These are phyloP conservation scores for Drosophila lacteicornis DNA, from an alignment of 1,140 invertebrate species.

Conservation along the genomic window DNA sequence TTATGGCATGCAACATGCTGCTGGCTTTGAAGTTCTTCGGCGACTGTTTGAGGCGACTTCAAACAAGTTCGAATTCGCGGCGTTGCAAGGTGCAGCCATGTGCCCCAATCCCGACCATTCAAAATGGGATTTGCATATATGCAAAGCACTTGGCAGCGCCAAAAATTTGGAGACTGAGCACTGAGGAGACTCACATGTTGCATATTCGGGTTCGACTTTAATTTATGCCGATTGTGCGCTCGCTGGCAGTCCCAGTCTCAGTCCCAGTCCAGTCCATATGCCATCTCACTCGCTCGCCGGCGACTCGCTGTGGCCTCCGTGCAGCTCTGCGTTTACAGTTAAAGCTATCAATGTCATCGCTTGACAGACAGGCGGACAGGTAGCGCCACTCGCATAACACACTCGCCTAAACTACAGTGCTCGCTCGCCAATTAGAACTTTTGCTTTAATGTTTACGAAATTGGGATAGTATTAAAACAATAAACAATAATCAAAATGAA, in stretches of 20 bases:
- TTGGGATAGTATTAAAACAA: not conserved
- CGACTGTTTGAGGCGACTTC: constrained; percentile 46
- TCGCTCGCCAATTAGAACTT: not conserved
- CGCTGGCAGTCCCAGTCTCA: constrained; percentile 4
- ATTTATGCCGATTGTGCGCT: constrained; percentile 70
- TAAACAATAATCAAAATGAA: too few relatives aligned
- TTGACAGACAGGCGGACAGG: constrained; percentile 62
- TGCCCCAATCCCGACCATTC: constrained; percentile 38
- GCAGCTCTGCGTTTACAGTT: constrained; percentile 68
- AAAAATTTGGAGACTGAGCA: constrained; percentile 64
- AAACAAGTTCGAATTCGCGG: constrained; percentile 82
- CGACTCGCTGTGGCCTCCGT: constrained; percentile 22
- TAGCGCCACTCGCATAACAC: constrained; percentile 50
- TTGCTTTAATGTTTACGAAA: too few relatives aligned
- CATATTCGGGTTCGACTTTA: constrained; percentile 62
- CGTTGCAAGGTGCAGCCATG: constrained; percentile 68
- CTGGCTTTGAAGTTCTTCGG: constrained; percentile 39
- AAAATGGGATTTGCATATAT: constrained; percentile 70
- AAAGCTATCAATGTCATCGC: constrained; percentile 78
- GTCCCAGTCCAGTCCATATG: constrained; percentile 2
- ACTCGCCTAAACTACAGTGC: constrained; percentile 38
- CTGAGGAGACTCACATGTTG: constrained; percentile 70
- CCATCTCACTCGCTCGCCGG: constrained; percentile 15
- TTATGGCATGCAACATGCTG: constrained; percentile 78
- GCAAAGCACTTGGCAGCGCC: constrained; percentile 70